These are phyloP conservation scores for Lampris incognitus DNA, from an alignment of 2,113 vertebrate species.

Conservation along the genomic window DNA sequence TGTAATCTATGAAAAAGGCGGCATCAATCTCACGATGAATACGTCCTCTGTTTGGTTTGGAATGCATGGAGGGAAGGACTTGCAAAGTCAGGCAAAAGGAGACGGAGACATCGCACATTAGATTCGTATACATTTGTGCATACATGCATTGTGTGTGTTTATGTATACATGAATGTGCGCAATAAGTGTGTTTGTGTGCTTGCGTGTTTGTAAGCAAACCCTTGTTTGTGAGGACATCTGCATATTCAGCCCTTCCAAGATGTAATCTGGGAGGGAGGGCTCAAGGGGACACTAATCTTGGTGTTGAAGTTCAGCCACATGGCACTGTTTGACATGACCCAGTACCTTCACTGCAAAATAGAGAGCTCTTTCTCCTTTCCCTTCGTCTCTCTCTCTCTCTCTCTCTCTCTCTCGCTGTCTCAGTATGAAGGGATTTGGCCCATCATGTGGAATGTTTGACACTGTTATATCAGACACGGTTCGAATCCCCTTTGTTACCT, in stretches of 20 bases:
- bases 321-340: slow-evolving; percentile 8
- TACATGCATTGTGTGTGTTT: slow-evolving; percentile 10
- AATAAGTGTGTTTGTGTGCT: not conserved
- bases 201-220: not conserved
- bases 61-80: slow-evolving; percentile 9
- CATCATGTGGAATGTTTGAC: slow-evolving; percentile 12
- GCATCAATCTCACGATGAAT: slow-evolving; percentile 43
- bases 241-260: slow-evolving; percentile 25
- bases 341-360: not conserved
- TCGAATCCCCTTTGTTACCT: too few relatives aligned
- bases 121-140: not conserved
- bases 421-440: slow-evolving; percentile 5
- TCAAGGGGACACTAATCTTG: slow-evolving; percentile 41
- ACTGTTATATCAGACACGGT: not conserved
- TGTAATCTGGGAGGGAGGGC: slow-evolving; percentile 36
- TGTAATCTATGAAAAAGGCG: slow-evolving; percentile 63
- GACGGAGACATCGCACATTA: slow-evolving; percentile 16
- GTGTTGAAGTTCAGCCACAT: slow-evolving; percentile 14
- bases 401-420: not conserved
- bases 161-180: slow-evolving; percentile 7
- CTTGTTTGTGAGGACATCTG: slow-evolving; percentile 35
- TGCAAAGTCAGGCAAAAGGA: slow-evolving; percentile 13
- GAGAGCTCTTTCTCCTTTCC: not conserved
- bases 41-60: slow-evolving; percentile 19
- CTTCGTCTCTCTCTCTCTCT: not conserved